phyloP scores from a whole-genome alignment of 2,797 vertebrate genomes.

The Craterocephalus amniculus region DNA sequence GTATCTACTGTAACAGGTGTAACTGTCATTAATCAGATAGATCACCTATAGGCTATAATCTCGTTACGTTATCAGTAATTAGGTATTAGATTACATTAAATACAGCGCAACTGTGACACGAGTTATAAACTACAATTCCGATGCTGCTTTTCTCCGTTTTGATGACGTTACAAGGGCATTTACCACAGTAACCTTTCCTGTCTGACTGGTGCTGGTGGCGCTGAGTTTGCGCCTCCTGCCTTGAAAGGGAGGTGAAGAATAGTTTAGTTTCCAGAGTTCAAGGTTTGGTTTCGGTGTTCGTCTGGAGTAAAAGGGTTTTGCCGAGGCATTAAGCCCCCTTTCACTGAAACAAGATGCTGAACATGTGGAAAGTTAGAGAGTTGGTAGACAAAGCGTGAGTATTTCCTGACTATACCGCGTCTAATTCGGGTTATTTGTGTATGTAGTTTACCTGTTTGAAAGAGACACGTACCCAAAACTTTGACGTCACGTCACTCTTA shows the following conservation, averaged over 20 bases:
- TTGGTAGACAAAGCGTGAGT: constrained; percentile 99
- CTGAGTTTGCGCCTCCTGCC: constrained; percentile 74
- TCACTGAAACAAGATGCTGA: constrained; percentile 87
- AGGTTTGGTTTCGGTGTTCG: constrained; percentile 73
- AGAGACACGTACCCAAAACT: constrained; percentile 86
- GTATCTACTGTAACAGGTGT: too few relatives aligned
- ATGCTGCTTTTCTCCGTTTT: constrained; percentile 43
- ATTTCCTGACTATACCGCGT: constrained; percentile 37
- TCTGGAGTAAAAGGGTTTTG: constrained; percentile 71
- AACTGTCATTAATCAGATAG: too few relatives aligned
- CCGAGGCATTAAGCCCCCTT: constrained; percentile 76
- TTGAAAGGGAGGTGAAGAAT: constrained; percentile 72
- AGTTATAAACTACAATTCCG: constrained; percentile 67
- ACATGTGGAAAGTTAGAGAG: constrained; percentile 99
- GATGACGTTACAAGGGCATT: constrained; percentile 71
- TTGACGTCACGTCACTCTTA: constrained; percentile 83
- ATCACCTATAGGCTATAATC: neutral
- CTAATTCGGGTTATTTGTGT: constrained; percentile 43
- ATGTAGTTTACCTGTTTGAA: constrained; percentile 79
- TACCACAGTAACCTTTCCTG: constrained; percentile 75
- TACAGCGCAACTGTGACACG: neutral
- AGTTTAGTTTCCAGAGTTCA: constrained; percentile 81
- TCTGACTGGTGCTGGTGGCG: constrained; percentile 18
- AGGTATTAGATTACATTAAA: neutral
- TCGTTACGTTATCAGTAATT: neutral